phyloP scores from a whole-genome alignment of 1,140 invertebrate genomes.

The Laodelphax striatellus region DNA sequence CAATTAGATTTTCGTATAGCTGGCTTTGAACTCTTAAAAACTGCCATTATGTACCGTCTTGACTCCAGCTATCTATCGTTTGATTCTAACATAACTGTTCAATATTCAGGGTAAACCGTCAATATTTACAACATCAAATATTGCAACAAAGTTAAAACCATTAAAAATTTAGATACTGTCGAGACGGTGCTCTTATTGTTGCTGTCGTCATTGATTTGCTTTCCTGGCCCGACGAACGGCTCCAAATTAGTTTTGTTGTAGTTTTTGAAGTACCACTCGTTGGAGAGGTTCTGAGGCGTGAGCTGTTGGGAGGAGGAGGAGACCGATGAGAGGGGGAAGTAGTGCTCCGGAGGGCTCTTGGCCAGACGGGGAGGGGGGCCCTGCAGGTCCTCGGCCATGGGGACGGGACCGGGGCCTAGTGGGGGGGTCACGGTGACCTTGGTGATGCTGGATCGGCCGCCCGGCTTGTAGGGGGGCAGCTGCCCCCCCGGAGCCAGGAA shows the following conservation, averaged over 20 bases:
- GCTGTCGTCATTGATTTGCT: not conserved
- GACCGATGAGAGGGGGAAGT: constrained; percentile 2
- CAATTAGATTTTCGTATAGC: no score
- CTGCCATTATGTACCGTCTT: no score
- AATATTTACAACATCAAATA: no score
- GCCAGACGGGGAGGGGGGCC: constrained; percentile 19
- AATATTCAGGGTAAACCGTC: no score
- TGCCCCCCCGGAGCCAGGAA: constrained; percentile 45
- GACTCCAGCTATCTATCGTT: no score
- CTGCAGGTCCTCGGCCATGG: constrained; percentile 18
- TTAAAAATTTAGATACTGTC: no score
- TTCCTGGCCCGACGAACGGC: constrained; percentile 45
- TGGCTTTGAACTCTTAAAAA: no score
- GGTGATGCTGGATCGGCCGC: constrained; percentile 45
- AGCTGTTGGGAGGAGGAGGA: constrained; percentile 17
- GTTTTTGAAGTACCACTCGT: constrained; percentile 67
- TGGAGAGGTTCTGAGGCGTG: constrained; percentile 32
- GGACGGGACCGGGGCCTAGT: constrained; percentile 19
- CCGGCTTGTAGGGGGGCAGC: constrained; percentile 26
- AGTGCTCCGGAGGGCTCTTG: constrained; percentile 21
- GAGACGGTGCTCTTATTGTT: not conserved
- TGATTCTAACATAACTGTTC: no score
- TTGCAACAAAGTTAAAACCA: no score
- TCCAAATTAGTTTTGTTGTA: constrained; percentile 59
- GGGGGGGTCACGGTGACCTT: constrained; percentile 36